A percentile compares a stretch with the other conserved stretches of the same genome.
These are phyloP conservation scores for Zootoca vivipara DNA, from an alignment of 2,113 vertebrate species.

Conservation along the genomic window DNA sequence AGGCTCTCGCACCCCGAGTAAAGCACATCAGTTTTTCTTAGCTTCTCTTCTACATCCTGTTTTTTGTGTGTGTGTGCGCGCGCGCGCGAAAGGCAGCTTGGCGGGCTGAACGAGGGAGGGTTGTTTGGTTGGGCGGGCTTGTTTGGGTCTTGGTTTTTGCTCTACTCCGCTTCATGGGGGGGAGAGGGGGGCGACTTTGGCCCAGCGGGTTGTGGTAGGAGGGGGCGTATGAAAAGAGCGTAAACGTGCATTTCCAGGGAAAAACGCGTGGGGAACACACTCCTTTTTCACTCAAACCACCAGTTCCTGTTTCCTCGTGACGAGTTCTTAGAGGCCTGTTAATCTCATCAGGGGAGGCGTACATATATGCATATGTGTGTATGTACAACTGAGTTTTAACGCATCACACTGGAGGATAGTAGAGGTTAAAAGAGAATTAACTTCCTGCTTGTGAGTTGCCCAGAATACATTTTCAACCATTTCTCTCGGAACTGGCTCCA, in stretches of 20 bases:
- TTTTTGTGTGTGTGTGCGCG: constrained; percentile 29
- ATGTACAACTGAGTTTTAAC: background rate
- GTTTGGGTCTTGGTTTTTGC: background rate
- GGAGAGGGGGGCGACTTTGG: background rate
- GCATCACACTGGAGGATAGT: background rate
- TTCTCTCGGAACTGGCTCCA: background rate
- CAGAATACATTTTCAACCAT: background rate
- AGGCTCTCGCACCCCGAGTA: constrained; percentile 42
- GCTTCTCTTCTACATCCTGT: constrained; percentile 62
- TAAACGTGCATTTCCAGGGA: constrained; percentile 7
- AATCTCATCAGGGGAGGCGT: background rate
- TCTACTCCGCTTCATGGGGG: background rate
- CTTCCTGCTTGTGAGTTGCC: background rate
- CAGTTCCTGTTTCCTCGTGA: background rate
- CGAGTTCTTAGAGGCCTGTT: background rate
- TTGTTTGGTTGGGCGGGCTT: constrained; percentile 12
- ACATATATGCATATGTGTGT: background rate
- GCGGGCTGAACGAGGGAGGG: constrained; percentile 3
- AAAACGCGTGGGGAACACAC: background rate
- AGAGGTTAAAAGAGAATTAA: background rate
- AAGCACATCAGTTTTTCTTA: constrained; percentile 42
- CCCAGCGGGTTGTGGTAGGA: background rate
- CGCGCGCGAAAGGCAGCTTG: background rate
- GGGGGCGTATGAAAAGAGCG: constrained; percentile 3
- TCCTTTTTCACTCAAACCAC: background rate